phyloP scores from a whole-genome alignment of 2,888 invertebrate species.

The Mythimna lalbum region DNA sequence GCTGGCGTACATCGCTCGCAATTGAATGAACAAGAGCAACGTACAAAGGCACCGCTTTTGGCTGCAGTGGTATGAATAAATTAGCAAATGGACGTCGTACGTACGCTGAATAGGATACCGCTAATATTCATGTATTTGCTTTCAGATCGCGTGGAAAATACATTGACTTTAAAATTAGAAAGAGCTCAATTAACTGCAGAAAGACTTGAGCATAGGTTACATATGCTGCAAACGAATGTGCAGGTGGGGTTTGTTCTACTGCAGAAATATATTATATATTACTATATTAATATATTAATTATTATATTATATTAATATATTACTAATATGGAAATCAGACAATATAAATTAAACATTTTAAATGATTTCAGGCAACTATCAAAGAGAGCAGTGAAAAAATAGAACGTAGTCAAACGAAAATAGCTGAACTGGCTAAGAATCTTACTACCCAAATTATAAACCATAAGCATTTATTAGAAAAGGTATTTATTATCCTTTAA shows the following conservation, averaged over 20 bases:
- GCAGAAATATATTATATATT: slow-evolving; percentile 1
- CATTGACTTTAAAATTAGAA: slow-evolving; percentile 85
- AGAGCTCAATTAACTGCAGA: slow-evolving; percentile 88
- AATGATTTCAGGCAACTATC: slow-evolving; percentile 81
- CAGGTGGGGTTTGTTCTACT: slow-evolving; percentile 73
- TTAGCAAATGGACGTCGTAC: slow-evolving; percentile 69
- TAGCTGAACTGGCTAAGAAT: slow-evolving; percentile 82
- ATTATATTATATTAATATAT: no score
- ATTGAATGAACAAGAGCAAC: slow-evolving; percentile 83
- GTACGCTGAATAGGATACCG: slow-evolving; percentile 70
- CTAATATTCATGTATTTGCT: slow-evolving; percentile 71
- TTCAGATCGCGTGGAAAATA: slow-evolving; percentile 87
- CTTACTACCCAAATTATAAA: slow-evolving; percentile 81
- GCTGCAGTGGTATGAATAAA: slow-evolving; percentile 70
- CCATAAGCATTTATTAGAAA: slow-evolving; percentile 84
- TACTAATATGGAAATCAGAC: no score
- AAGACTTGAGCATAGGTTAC: slow-evolving; percentile 85
- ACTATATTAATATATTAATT: no score
- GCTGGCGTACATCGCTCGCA: slow-evolving; percentile 73
- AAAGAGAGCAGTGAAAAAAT: slow-evolving; percentile 84
- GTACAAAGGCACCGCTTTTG: slow-evolving; percentile 75
- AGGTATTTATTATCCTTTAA: slow-evolving; percentile 73
- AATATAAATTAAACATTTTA: no score
- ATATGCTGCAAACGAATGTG: slow-evolving; percentile 86
- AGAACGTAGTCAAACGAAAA: slow-evolving; percentile 82